phyloP scores from a whole-genome alignment of 2,888 invertebrate genomes.

The Ditylenchus weischeri region DNA sequence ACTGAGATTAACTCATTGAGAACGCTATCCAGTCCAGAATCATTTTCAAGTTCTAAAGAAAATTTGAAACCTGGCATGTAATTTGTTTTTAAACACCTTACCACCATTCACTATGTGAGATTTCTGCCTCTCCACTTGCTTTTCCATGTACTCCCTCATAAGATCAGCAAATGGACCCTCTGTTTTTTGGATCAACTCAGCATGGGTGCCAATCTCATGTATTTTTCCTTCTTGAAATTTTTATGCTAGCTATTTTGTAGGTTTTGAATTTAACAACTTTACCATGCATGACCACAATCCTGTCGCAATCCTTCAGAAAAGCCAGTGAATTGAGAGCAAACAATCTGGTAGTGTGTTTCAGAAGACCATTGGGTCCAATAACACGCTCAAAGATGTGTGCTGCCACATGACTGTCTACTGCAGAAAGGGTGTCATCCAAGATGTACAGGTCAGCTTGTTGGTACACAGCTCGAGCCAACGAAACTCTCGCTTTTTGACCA shows the following conservation, averaged over 20 bases:
- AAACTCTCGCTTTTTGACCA: conserved; percentile 85
- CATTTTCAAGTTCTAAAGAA: conserved; percentile 12
- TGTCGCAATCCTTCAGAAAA: conserved; percentile 83
- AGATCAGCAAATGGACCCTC: conserved; percentile 67
- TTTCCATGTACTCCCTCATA: conserved; percentile 61
- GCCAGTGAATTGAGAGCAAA: conserved; percentile 92
- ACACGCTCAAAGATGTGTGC: conserved; percentile 69
- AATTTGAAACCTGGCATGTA: neutral
- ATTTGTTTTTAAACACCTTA: neutral
- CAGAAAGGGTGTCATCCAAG: conserved; percentile 88
- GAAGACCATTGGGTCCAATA: conserved; percentile 62
- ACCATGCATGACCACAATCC: conserved; percentile 79
- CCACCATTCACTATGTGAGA: conserved; percentile 1
- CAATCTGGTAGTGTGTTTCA: conserved; percentile 71
- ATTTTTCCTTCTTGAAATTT: conserved; percentile 71
- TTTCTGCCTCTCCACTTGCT: conserved; percentile 25
- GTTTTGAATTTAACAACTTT: conserved; percentile 14
- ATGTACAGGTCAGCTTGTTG: conserved; percentile 77
- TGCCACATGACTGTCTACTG: conserved; percentile 93
- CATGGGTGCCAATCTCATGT: conserved; percentile 84
- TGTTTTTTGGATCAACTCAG: conserved; percentile 78
- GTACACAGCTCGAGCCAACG: conserved; percentile 84
- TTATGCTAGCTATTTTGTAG: neutral
- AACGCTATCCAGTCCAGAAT: conserved; percentile 10
- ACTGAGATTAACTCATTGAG: conserved; percentile 15